These are phyloP conservation scores for Luehdorfia chinensis DNA, from an alignment of 1,140 invertebrate genomes.

Conservation along the genomic window DNA sequence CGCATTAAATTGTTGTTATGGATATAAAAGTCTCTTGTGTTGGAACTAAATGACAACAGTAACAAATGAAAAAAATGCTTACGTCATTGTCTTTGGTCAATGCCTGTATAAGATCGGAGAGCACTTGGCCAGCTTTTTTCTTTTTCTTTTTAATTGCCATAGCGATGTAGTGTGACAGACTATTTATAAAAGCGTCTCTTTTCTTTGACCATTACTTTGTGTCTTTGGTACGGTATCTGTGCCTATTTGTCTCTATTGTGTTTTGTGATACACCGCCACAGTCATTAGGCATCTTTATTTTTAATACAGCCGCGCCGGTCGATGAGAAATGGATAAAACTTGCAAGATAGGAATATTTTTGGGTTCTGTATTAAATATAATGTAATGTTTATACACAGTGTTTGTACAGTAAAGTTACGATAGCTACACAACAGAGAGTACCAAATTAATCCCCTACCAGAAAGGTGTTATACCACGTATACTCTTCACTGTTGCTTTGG, in stretches of 20 bases:
- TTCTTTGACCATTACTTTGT: constrained; percentile 18
- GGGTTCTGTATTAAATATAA: constrained; percentile 1
- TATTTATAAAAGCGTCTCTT: constrained; percentile 18
- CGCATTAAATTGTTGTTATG: constrained; percentile 12
- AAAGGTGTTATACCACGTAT: no score
- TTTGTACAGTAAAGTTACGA: no score
- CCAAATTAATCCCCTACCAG: no score
- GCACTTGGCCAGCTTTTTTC: constrained; percentile 6
- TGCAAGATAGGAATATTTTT: not conserved
- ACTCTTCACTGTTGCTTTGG: no score
- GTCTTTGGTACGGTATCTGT: constrained; percentile 14
- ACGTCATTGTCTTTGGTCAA: constrained; percentile 18
- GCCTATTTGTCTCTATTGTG: constrained; percentile 18
- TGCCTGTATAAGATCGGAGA: constrained; percentile 5
- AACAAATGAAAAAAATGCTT: constrained; percentile 9
- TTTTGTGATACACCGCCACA: constrained; percentile 16
- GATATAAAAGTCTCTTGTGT: constrained; percentile 5
- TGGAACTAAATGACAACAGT: constrained; percentile 5
- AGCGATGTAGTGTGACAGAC: constrained; percentile 12
- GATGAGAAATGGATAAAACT: constrained; percentile 8
- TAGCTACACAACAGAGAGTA: no score
- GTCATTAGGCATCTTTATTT: constrained; percentile 17
- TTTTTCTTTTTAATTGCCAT: constrained; percentile 7
- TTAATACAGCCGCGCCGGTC: constrained; percentile 1
- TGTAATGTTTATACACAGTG: not conserved